These are phyloP conservation scores for Ypsolopha scabrella DNA, from an alignment of 2,888 invertebrate species.

Conservation along the genomic window DNA sequence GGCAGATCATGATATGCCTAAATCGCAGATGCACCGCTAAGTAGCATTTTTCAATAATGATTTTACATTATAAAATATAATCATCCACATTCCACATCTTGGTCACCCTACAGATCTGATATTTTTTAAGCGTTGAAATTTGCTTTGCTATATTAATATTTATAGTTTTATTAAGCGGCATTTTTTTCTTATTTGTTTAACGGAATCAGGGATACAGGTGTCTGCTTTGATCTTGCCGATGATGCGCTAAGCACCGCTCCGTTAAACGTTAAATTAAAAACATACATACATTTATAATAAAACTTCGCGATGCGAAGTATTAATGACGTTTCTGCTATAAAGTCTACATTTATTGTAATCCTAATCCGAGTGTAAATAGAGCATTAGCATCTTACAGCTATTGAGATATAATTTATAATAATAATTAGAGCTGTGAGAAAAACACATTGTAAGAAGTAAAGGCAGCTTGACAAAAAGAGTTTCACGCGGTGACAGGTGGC, in stretches of 20 bases:
- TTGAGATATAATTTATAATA: no score
- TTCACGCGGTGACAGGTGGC: no score
- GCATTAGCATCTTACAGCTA: no score
- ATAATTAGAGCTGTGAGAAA: no score
- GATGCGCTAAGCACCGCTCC: slow-evolving; percentile 15
- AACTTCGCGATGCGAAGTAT: slow-evolving; percentile 29
- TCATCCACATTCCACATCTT: slow-evolving; percentile 9
- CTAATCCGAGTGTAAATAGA: no score
- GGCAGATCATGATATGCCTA: no score
- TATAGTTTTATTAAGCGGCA: slow-evolving; percentile 46
- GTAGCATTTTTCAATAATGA: no score
- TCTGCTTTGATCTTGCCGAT: slow-evolving; percentile 42
- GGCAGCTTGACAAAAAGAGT: no score
- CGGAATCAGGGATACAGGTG: slow-evolving; percentile 52
- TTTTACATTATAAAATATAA: no score
- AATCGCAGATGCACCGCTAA: no score
- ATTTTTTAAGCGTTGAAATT: slow-evolving; percentile 30
- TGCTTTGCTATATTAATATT: slow-evolving; percentile 61
- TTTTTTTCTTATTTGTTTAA: slow-evolving; percentile 57
- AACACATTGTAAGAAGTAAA: no score
- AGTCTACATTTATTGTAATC: slow-evolving; percentile 5
- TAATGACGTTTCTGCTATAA: slow-evolving; percentile 24
- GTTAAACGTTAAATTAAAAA: slow-evolving; percentile 9
- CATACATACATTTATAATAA: slow-evolving; percentile 6
- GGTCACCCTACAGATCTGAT: slow-evolving; percentile 28